These are phyloP conservation scores for Rhagonycha fulva DNA, from an alignment of 2,888 invertebrate genomes.

Conservation along the genomic window DNA sequence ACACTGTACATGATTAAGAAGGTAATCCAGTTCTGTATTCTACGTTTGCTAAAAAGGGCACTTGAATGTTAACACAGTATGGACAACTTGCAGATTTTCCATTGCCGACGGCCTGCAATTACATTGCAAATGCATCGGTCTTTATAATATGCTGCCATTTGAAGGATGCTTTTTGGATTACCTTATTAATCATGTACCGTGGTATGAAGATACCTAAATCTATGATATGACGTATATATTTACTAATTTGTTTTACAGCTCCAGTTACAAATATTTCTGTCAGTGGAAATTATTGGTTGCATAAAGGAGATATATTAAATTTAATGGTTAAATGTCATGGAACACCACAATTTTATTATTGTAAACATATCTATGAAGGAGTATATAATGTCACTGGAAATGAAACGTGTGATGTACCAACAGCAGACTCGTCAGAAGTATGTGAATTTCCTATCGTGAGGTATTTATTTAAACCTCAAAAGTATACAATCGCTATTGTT, in stretches of 20 bases:
- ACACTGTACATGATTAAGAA: too few relatives aligned
- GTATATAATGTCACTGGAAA: conserved; percentile 74
- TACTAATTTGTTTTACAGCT: conserved; percentile 58
- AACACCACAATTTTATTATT: conserved; percentile 73
- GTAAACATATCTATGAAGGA: conserved; percentile 67
- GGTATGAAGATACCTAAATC: background rate
- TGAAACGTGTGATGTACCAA: conserved; percentile 65
- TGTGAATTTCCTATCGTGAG: conserved; percentile 68
- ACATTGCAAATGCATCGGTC: too few relatives aligned
- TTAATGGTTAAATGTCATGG: conserved; percentile 76
- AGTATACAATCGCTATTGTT: conserved; percentile 78
- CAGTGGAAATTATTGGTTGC: conserved; percentile 79
- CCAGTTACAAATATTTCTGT: conserved; percentile 73
- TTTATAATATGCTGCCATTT: too few relatives aligned
- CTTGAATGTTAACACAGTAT: too few relatives aligned
- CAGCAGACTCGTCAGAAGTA: conserved; percentile 48
- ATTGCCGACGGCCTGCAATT: too few relatives aligned
- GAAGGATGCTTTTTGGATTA: background rate
- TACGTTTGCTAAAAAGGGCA: too few relatives aligned
- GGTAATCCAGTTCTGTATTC: too few relatives aligned
- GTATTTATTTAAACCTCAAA: conserved; percentile 71
- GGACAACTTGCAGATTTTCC: too few relatives aligned
- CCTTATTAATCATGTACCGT: background rate
- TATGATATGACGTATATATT: background rate
- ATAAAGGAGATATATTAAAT: conserved; percentile 77